Conservation (phyloP, 1,140 invertebrate species). For the Drosophila nigrodunni region DNA sequence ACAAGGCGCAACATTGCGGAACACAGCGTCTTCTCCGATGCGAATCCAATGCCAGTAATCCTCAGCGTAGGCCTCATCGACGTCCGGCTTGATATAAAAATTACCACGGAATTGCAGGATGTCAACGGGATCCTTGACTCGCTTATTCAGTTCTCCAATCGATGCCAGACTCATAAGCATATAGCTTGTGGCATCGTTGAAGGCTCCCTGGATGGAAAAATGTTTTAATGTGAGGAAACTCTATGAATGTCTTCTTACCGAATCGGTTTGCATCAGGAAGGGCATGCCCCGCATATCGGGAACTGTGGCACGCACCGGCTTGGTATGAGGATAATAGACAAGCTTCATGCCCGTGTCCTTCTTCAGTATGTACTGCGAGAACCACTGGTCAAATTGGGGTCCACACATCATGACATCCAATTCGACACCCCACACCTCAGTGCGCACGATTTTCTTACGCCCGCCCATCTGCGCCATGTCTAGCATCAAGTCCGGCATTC, state of each 20-base stretch:
- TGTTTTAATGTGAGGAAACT: neutral
- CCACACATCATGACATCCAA: constrained; percentile 87
- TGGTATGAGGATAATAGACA: constrained; percentile 86
- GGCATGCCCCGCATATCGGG: constrained; percentile 60
- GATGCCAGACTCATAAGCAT: constrained; percentile 85
- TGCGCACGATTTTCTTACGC: constrained; percentile 79
- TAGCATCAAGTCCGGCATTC: constrained; percentile 85
- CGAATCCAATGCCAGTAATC: constrained; percentile 85
- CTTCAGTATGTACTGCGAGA: constrained; percentile 86
- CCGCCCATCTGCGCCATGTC: constrained; percentile 74
- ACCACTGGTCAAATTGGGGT: constrained; percentile 87
- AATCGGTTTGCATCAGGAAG: constrained; percentile 63
- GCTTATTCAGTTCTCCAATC: constrained; percentile 85
- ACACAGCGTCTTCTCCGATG: constrained; percentile 82
- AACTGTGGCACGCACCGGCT: constrained; percentile 64
- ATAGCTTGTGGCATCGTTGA: constrained; percentile 85
- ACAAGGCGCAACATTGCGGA: constrained; percentile 84
- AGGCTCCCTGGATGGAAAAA: constrained; percentile 84
- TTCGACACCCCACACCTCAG: constrained; percentile 85
- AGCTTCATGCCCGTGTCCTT: constrained; percentile 86
- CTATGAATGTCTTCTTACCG: constrained; percentile 48
- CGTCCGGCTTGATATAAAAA: constrained; percentile 85
- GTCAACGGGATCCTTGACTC: constrained; percentile 83
- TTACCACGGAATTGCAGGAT: constrained; percentile 86
- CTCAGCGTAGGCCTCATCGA: constrained; percentile 85